Evolutionary conservation across 1,140 invertebrate genomes (phyloP).

Genomic region (Drosophila tristis): DNA sequence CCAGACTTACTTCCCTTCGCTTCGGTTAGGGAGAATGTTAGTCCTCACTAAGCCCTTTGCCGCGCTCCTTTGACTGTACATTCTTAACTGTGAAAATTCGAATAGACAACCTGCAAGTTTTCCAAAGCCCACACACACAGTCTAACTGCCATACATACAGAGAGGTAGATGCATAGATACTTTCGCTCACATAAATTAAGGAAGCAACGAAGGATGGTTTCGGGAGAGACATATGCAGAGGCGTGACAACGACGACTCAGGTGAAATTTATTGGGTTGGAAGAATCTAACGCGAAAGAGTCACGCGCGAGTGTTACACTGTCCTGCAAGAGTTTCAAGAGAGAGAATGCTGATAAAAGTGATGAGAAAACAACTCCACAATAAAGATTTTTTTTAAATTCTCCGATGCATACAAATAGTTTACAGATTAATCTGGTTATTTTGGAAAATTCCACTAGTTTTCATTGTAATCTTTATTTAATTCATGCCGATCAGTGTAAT

Average conservation of each 20-base stretch:
- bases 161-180: constrained; percentile 33
- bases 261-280: constrained; percentile 66
- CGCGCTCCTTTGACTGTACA: constrained; percentile 18
- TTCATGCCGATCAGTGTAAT: constrained; percentile 57
- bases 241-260: constrained; percentile 67
- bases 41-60: constrained; percentile 28
- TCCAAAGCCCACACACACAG: constrained; percentile 7
- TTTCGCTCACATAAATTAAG: constrained; percentile 61
- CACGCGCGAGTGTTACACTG: constrained; percentile 35
- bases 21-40: constrained; percentile 3
- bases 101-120: constrained; percentile 51
- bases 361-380: too few relatives aligned
- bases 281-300: constrained; percentile 30
- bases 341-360: neutral
- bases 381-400: too few relatives aligned
- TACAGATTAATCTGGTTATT: too few relatives aligned
- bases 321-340: neutral
- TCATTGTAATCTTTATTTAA: too few relatives aligned
- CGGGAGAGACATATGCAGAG: constrained; percentile 69
- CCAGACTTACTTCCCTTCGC: neutral
- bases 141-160: neutral
- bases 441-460: too few relatives aligned
- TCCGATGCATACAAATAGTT: too few relatives aligned
- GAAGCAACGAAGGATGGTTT: constrained; percentile 16
- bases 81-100: constrained; percentile 50